Conservation (phyloP, 2,888 invertebrate species). For the Drosophila stalkeri region DNA sequence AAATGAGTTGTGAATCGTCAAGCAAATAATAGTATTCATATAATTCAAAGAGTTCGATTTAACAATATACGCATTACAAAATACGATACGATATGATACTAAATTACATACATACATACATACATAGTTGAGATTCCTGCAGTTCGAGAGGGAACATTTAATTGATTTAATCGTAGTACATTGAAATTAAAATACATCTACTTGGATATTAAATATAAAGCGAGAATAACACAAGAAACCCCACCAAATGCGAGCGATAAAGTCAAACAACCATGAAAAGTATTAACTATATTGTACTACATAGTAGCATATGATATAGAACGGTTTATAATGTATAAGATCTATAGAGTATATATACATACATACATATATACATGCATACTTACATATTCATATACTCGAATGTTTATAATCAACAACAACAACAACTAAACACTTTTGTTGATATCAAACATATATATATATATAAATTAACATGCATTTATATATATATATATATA, state of each 20-base stretch:
- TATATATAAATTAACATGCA: conserved; percentile 6
- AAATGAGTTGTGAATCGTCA: conserved; percentile 49
- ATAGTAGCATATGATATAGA: conserved; percentile 44
- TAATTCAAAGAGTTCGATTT: conserved; percentile 39
- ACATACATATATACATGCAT: neutral
- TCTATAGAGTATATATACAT: conserved; percentile 8
- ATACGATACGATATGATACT: conserved; percentile 25
- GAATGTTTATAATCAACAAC: conserved; percentile 22
- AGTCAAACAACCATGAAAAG: conserved; percentile 58
- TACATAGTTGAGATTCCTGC: conserved; percentile 28
- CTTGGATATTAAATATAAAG: conserved; percentile 28
- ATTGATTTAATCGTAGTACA: conserved; percentile 29
- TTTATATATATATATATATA: neutral
- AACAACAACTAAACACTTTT: conserved; percentile 4
- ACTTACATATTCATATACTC: conserved; percentile 16
- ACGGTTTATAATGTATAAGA: conserved; percentile 20
- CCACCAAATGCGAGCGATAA: conserved; percentile 64
- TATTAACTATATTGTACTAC: conserved; percentile 55
- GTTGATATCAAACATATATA: conserved; percentile 20
- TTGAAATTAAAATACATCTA: conserved; percentile 41
- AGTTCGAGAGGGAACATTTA: conserved; percentile 7
- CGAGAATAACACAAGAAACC: conserved; percentile 42
- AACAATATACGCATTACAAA: conserved; percentile 11
- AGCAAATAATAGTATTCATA: conserved; percentile 29
- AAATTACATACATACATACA: conserved; percentile 21